Conservation (phyloP, 1,140 invertebrate genomes). For the Latrodectus geometricus region DNA sequence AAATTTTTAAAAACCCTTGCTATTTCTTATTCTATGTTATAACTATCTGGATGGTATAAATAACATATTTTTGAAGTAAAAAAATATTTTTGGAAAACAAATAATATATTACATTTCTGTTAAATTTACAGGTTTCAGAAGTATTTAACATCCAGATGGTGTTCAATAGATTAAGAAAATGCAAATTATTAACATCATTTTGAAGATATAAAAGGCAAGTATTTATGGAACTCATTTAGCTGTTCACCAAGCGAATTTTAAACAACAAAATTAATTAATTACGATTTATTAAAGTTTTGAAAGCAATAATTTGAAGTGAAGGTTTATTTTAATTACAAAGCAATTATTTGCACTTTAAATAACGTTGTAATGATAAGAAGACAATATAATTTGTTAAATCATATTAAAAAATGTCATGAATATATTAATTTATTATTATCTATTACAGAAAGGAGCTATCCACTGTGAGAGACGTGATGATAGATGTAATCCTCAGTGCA, state of each 20-base stretch:
- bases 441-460: slow-evolving; percentile 49
- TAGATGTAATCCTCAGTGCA: slow-evolving; percentile 46
- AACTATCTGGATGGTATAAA: slow-evolving; percentile 45
- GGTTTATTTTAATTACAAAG: too few relatives aligned
- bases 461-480: slow-evolving; percentile 31
- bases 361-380: too few relatives aligned
- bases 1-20: background rate
- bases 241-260: too few relatives aligned
- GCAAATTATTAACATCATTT: slow-evolving; percentile 45
- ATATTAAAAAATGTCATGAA: background rate
- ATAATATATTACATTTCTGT: slow-evolving; percentile 28
- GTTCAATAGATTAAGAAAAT: slow-evolving; percentile 53
- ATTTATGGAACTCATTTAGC: background rate
- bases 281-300: too few relatives aligned
- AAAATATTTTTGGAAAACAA: background rate
- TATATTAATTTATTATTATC: background rate
- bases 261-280: too few relatives aligned
- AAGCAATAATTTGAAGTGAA: too few relatives aligned
- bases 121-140: slow-evolving; percentile 48
- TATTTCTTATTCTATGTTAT: slow-evolving; percentile 40
- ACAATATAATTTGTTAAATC: too few relatives aligned
- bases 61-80: background rate
- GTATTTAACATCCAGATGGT: slow-evolving; percentile 56
- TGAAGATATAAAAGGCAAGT: slow-evolving; percentile 44
- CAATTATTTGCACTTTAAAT: too few relatives aligned